Evolutionary conservation across 2,113 vertebrate genomes (phyloP).

Genomic region (Rhinoderma darwinii): DNA sequence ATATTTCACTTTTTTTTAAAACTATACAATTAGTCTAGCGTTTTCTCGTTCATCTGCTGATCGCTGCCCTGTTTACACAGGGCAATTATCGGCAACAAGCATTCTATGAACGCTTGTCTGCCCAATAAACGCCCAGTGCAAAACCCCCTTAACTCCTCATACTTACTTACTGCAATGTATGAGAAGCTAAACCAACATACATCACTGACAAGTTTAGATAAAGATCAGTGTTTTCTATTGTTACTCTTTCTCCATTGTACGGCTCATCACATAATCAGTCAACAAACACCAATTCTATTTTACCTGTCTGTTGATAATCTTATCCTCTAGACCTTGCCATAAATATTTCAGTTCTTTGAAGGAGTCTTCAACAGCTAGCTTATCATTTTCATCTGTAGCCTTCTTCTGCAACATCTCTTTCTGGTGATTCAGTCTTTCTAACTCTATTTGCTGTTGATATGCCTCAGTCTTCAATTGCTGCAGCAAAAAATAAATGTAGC

Average conservation of each 20-base stretch:
- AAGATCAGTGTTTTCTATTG: no score
- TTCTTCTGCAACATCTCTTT: conserved; percentile 91
- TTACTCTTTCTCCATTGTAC: not conserved
- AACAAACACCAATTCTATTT: conserved; percentile 61
- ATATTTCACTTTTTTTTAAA: no score
- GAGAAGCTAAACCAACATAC: not conserved
- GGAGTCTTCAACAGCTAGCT: conserved; percentile 87
- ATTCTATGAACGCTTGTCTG: no score
- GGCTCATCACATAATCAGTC: not conserved
- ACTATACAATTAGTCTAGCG: no score
- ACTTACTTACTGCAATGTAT: not conserved
- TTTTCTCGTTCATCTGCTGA: no score
- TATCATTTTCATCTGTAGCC: conserved; percentile 85
- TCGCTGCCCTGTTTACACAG: no score
- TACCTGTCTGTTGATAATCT: conserved; percentile 94
- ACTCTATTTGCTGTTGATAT: conserved; percentile 97
- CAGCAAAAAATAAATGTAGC: conserved; percentile 42
- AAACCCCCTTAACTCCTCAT: no score
- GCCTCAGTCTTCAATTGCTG: conserved; percentile 94
- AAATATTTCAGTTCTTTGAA: conserved; percentile 89
- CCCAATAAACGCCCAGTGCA: no score
- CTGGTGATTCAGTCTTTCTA: conserved; percentile 95
- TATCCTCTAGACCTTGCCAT: conserved; percentile 90
- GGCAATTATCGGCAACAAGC: no score
- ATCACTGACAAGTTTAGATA: no score